Evolutionary conservation across 2,113 vertebrate genomes (phyloP).

Genomic region (Sinocyclocheilus grahami): DNA sequence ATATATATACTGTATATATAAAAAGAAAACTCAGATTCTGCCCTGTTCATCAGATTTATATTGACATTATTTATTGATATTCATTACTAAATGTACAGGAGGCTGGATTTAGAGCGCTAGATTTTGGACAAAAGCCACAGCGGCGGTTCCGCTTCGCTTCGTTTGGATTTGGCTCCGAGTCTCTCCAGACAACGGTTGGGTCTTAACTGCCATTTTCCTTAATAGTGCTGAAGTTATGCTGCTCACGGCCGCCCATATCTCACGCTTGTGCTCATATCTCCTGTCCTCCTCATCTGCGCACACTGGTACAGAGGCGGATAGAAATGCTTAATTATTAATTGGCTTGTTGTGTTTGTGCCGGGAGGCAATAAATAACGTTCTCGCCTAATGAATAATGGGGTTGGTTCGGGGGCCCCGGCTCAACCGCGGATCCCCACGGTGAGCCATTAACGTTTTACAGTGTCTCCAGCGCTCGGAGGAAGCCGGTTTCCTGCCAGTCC

Average conservation of each 20-base stretch:
- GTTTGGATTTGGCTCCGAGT: conserved; percentile 35
- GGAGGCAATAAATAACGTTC: conserved; percentile 65
- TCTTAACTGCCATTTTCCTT: conserved; percentile 51
- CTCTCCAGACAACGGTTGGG: conserved; percentile 44
- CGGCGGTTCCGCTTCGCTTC: conserved; percentile 2
- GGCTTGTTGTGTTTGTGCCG: conserved; percentile 63
- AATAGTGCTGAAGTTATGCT: conserved; percentile 56
- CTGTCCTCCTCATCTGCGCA: conserved; percentile 50
- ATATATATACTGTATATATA: too few species aligned
- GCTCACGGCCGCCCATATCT: conserved; percentile 46
- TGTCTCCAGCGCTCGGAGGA: conserved; percentile 57
- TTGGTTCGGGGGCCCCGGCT: conserved; percentile 51
- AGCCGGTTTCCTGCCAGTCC: conserved; percentile 56
- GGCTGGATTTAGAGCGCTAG: conserved; percentile 21
- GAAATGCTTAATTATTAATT: conserved; percentile 64
- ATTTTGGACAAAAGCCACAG: conserved; percentile 15
- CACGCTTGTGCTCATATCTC: conserved; percentile 25
- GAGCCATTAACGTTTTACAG: conserved; percentile 61
- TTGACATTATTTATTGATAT: conserved; percentile 35
- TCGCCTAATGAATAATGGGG: conserved; percentile 63
- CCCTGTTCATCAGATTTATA: conserved; percentile 30
- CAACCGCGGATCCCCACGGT: conserved; percentile 55
- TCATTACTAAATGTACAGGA: conserved; percentile 21
- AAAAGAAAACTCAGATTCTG: background rate
- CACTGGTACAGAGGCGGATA: conserved; percentile 57